A percentile compares a stretch with the other conserved stretches of the same genome.
These are phyloP conservation scores for Hylaeus volcanicus DNA, from an alignment of 1,140 invertebrate genomes.

Conservation along the genomic window DNA sequence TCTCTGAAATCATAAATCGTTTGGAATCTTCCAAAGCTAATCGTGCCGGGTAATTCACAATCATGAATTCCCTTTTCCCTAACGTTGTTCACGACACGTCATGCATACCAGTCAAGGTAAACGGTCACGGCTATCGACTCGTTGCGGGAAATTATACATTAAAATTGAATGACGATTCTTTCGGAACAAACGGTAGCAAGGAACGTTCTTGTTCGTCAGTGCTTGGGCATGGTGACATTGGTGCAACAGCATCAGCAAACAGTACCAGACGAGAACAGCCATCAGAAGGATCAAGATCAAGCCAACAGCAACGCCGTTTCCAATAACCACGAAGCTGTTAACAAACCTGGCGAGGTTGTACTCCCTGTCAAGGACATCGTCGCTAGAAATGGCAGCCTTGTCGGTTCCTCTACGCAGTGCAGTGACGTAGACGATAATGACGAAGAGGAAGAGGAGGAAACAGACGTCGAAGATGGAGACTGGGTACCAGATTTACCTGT, in stretches of 20 bases:
- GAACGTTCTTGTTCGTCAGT: constrained; percentile 14
- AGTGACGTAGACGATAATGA: constrained; percentile 59
- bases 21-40: background rate
- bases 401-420: constrained; percentile 55
- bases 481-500: constrained; percentile 58
- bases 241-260: constrained; percentile 51
- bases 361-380: background rate
- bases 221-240: constrained; percentile 61
- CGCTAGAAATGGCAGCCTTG: constrained; percentile 28
- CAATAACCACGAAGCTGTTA: background rate
- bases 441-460: constrained; percentile 55
- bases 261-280: constrained; percentile 24
- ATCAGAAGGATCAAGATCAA: constrained; percentile 45
- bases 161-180: background rate
- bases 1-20: too few relatives aligned
- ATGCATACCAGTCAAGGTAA: too few relatives aligned
- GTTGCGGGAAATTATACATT: too few relatives aligned
- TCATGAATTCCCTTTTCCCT: too few relatives aligned
- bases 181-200: background rate
- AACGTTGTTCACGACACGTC: too few relatives aligned
- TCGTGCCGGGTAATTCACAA: too few relatives aligned
- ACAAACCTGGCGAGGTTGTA: background rate
- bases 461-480: constrained; percentile 55
- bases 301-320: background rate
- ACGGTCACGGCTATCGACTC: too few relatives aligned